Percentiles rank a stretch among this genome's conserved stretches.
phyloP scores from a whole-genome alignment of 2,888 invertebrate genomes.

The Autographa gamma region DNA sequence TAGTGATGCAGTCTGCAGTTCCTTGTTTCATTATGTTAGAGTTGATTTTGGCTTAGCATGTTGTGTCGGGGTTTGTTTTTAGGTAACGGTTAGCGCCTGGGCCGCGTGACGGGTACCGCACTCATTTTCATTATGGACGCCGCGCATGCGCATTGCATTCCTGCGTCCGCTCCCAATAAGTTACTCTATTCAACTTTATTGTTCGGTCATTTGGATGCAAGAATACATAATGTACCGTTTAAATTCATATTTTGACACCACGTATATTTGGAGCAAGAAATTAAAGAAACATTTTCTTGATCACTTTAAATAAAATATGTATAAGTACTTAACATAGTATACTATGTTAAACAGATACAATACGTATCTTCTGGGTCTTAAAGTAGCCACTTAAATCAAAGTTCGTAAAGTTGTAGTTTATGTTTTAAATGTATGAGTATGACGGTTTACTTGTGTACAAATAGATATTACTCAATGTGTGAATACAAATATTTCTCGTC shows the following conservation, averaged over 20 bases:
- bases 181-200: slow-evolving; percentile 37
- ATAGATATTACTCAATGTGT: slow-evolving; percentile 4
- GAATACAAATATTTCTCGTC: not conserved
- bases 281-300: not conserved
- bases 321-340: no score
- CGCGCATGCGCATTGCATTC: slow-evolving; percentile 78
- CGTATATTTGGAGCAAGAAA: slow-evolving; percentile 10
- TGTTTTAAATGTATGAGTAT: no score
- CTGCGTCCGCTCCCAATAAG: slow-evolving; percentile 59
- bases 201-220: slow-evolving; percentile 56
- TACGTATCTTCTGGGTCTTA: no score
- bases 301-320: no score
- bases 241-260: slow-evolving; percentile 56
- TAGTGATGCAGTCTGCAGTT: slow-evolving; percentile 6
- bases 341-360: no score
- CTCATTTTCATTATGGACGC: slow-evolving; percentile 75
- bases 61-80: slow-evolving; percentile 38
- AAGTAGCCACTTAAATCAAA: no score
- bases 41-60: slow-evolving; percentile 36
- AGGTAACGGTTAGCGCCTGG: slow-evolving; percentile 74
- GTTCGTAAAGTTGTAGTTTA: no score
- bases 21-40: slow-evolving; percentile 20
- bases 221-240: slow-evolving; percentile 59
- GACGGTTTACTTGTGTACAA: not conserved
- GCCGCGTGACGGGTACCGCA: slow-evolving; percentile 74